Conservation (phyloP, 2,888 invertebrate genomes). For the Caenorhabditis sp. region DNA sequence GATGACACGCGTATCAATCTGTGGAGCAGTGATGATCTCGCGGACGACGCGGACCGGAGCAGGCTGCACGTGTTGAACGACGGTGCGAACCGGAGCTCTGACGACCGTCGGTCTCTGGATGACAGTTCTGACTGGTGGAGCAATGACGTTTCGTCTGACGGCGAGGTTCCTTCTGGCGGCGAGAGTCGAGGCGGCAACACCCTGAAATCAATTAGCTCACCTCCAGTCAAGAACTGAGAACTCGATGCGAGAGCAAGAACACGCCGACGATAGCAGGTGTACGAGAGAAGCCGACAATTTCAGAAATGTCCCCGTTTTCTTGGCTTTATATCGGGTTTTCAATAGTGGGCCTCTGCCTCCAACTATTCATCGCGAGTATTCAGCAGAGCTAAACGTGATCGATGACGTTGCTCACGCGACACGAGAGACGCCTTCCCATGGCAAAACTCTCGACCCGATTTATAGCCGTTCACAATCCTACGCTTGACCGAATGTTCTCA, state of each 20-base stretch:
- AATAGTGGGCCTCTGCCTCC: conserved; percentile 40
- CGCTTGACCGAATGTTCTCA: neutral
- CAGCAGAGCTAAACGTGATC: neutral
- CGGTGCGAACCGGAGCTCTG: conserved; percentile 16
- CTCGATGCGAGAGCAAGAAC: conserved; percentile 33
- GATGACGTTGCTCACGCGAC: conserved; percentile 29
- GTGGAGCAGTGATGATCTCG: conserved; percentile 44
- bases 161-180: conserved; percentile 32
- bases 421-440: conserved; percentile 35
- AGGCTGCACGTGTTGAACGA: conserved; percentile 28
- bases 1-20: conserved; percentile 5
- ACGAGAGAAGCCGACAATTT: too few species aligned
- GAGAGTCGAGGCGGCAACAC: conserved; percentile 43
- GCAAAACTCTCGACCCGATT: conserved; percentile 51
- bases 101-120: conserved; percentile 14
- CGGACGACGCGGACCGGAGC: conserved; percentile 33
- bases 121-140: conserved; percentile 26
- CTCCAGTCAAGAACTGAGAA: conserved; percentile 38
- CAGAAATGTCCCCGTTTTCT: conserved; percentile 3
- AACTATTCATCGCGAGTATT: conserved; percentile 43
- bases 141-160: conserved; percentile 14
- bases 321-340: conserved; percentile 59
- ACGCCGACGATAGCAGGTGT: conserved; percentile 33
- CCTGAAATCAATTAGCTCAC: conserved; percentile 50
- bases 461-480: conserved; percentile 33